phyloP scores from a whole-genome alignment of 2,797 vertebrate genomes.

The Sebastes umbrosus region DNA sequence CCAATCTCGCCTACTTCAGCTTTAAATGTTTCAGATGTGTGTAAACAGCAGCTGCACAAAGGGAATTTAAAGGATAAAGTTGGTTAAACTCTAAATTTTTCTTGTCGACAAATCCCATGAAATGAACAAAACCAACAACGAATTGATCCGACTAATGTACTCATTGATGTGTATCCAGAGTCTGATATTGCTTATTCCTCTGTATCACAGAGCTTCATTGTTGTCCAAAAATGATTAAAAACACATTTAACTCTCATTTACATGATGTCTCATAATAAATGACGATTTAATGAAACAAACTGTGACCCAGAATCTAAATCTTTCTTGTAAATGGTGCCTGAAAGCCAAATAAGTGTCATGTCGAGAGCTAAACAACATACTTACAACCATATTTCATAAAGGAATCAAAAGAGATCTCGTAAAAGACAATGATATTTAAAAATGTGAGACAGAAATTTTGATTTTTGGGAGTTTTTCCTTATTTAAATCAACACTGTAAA shows the following conservation, averaged over 20 bases:
- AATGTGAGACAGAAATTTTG: neutral
- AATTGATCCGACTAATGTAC: neutral
- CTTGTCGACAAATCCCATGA: neutral
- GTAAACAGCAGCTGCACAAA: neutral
- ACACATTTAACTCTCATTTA: neutral
- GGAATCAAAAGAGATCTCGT: neutral
- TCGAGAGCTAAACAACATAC: neutral
- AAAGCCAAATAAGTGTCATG: neutral
- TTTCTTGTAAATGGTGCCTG: neutral
- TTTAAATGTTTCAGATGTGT: neutral
- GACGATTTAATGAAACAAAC: neutral
- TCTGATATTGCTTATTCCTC: neutral
- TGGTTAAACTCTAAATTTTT: neutral
- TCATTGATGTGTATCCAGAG: neutral
- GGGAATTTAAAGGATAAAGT: neutral
- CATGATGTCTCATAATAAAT: neutral
- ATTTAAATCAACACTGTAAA: neutral
- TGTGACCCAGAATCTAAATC: neutral
- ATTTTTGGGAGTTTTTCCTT: neutral
- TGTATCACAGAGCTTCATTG: neutral
- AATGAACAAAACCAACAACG: neutral
- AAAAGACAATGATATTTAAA: neutral
- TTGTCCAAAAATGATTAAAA: neutral
- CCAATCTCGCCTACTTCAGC: too few species aligned
- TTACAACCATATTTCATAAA: neutral